Evolutionary conservation across 2,113 vertebrate species (phyloP).

Genomic region (Lontra canadensis): DNA sequence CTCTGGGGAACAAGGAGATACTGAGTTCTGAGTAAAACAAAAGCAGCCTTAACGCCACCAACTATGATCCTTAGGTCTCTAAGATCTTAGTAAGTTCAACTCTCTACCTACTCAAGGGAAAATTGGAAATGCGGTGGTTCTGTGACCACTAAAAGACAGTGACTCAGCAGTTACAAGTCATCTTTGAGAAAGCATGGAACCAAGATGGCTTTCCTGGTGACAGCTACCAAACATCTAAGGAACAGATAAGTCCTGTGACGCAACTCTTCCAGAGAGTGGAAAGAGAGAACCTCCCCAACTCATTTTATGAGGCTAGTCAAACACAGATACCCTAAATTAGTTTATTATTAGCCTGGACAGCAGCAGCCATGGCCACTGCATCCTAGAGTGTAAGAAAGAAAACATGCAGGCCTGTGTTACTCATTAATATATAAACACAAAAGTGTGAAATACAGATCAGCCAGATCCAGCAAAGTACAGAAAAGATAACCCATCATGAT

Average conservation of each 20-base stretch:
- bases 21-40: not conserved
- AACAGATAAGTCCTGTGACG: not conserved
- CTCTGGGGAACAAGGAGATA: not conserved
- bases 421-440: not conserved
- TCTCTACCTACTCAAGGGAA: not conserved
- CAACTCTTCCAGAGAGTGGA: not conserved
- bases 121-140: not conserved
- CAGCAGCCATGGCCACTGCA: not conserved
- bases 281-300: not conserved
- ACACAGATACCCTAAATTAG: not conserved
- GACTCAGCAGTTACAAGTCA: not conserved
- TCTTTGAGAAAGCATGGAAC: not conserved
- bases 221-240: not conserved
- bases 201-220: not conserved
- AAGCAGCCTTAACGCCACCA: not conserved
- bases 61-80: not conserved
- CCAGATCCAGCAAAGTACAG: not conserved
- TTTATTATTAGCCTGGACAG: not conserved
- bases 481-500: not conserved
- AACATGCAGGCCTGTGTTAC: not conserved
- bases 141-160: not conserved
- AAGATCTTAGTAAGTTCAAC: not conserved
- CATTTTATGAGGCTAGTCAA: not conserved
- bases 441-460: not conserved
- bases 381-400: not conserved